Conservation (phyloP, 2,888 invertebrate species). For the Drosophila dives region DNA sequence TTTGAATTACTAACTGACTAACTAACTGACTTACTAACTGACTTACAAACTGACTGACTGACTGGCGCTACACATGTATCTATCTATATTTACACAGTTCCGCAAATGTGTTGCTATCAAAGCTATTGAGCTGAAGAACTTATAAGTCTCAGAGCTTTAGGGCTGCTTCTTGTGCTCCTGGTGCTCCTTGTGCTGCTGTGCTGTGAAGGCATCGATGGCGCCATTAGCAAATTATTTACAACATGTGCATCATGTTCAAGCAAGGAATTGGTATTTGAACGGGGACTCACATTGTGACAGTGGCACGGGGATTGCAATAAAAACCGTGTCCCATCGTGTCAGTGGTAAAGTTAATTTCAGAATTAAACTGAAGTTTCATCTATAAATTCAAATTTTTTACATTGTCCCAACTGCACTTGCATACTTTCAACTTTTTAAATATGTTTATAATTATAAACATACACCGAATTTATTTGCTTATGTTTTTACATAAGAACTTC, state of each 20-base stretch:
- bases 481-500: too few relatives aligned
- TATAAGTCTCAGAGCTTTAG: neutral
- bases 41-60: conserved; percentile 8
- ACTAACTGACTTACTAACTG: conserved; percentile 3
- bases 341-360: neutral
- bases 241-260: conserved; percentile 63
- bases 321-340: conserved; percentile 19
- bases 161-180: neutral
- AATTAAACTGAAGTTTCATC: neutral
- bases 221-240: conserved; percentile 78
- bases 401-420: neutral
- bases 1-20: conserved; percentile 3
- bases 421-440: neutral
- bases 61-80: neutral
- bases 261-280: conserved; percentile 25
- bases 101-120: neutral
- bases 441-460: neutral
- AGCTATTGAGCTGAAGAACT: conserved; percentile 12
- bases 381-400: neutral
- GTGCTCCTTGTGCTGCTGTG: neutral
- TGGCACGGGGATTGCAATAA: conserved; percentile 9
- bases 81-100: neutral
- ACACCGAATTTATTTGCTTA: neutral
- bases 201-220: conserved; percentile 45
- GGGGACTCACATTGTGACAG: conserved; percentile 7